Evolutionary conservation across 2,797 vertebrate genomes (phyloP), one percentile per base, ranked within the genome.

Genomic region (Buphagus erythrorhynchus): DNA sequence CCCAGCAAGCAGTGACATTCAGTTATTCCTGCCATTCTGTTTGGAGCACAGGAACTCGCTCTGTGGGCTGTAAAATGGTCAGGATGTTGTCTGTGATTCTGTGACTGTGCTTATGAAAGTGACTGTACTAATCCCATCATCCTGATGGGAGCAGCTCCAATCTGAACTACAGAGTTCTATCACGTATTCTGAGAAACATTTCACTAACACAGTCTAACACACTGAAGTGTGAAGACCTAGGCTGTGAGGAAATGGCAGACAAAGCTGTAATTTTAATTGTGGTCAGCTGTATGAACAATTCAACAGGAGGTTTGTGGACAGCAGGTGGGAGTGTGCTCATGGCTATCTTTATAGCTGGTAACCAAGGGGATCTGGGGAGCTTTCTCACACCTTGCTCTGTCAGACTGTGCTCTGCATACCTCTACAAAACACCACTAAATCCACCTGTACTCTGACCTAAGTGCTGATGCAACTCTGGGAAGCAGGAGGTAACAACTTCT

Each of bases 351-450:
- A 24, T 10, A 69, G 36, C 13, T 71, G 45, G 1, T 46, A n/a
- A 51, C 7, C 1, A 16, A 54, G 12, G 8, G 29, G 6, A n/a
- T 71, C 29, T 80, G 52, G 29, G 40, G 14, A 66, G 16, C 28
- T 71, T 77, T 17, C 35, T 45, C 0, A 0, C 38, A 33, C 3
- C 16, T 26, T 3, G 1, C 19, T 75, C 38, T 74, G 18, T 25
- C 49, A 54, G 33, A 42, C 6, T 36, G 15, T 62, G 8, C 36
- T 77, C 55, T 28, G 6, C 52, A 35, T 36, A 24, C 3, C 31
- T 75, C 66, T 46, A 9, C 9, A 49, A 57, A 88, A 54, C 49
- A 13, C 5, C 4, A 8, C 15, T n/a, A 61, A 67, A 81, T 52
- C 11, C 2, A 2, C 1, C 18, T 45, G 40, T 24, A 24, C 36